Percentiles rank a stretch among this genome's conserved stretches.
phyloP scores from a whole-genome alignment of 2,113 vertebrate species.

The Mungos mungo region DNA sequence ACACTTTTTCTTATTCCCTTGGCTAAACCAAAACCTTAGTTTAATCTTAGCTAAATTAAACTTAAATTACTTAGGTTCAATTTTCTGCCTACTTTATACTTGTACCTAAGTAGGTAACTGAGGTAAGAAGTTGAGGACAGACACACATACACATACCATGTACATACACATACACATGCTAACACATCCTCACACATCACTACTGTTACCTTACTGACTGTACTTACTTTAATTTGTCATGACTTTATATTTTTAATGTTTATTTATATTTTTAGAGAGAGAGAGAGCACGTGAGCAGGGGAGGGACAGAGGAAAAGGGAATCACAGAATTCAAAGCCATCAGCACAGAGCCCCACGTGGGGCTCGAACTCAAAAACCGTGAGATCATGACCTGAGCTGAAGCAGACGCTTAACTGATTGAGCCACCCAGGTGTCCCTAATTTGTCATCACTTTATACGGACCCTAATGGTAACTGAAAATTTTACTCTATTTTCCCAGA shows the following conservation, averaged over 20 bases:
- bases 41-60: neutral
- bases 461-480: neutral
- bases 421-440: too few relatives aligned
- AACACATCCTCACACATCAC: neutral
- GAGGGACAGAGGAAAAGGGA: too few relatives aligned
- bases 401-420: too few relatives aligned
- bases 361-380: too few relatives aligned
- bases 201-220: neutral
- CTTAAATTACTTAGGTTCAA: neutral
- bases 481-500: neutral
- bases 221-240: neutral
- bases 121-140: neutral
- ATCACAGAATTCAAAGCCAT: too few relatives aligned
- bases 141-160: too few relatives aligned
- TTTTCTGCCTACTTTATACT: neutral
- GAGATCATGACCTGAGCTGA: too few relatives aligned
- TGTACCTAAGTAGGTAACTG: neutral
- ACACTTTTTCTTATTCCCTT: neutral
- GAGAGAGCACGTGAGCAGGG: too few relatives aligned
- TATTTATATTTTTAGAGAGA: too few relatives aligned
- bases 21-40: neutral
- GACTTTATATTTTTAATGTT: neutral
- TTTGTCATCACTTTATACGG: neutral
- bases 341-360: too few relatives aligned
- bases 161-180: neutral